Base-by-base conservation (phyloP, 1,140 invertebrate genomes). In the Drosophila nebulosa region DNA sequence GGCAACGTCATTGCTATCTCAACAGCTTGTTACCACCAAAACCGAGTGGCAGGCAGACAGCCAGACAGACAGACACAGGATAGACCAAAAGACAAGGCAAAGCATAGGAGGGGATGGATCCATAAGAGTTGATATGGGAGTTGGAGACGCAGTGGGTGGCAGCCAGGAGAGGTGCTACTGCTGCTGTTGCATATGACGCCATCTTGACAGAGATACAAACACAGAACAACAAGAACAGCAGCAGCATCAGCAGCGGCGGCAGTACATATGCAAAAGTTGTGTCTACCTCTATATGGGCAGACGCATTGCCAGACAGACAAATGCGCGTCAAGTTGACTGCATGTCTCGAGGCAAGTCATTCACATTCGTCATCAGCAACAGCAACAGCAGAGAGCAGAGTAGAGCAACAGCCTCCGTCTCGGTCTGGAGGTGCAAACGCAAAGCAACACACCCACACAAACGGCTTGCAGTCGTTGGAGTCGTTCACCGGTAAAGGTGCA, bases 261-360 rank as follows among this genome's bases (percentile, higher is more conserved):
- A 74, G 71, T 72, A 62, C 60, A 78, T 52, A 46, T 64, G 59
- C 57, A 70, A 69, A 79, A 60, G 36, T 67, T 65, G 62, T 65
- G 62, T 69, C 81, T 72, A 63, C 46, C 64, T 69, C 64, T 69
- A 46, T 72, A 75, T 74, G 69, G 78, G 80, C 79, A 86, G 83
- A 86, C 83, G 83, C 83, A 86, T 69, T 86, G 83, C 83, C 83
- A 86, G 83, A 88, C 83, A 86, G 83, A 88, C 83, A 86, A 88
- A 86, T 86, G 83, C 83, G 83, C 83, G 83, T 88, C 83, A 88
- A 86, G 83, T 88, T 88, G 83, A 88, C 83, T 88, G 78, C 83
- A 88, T 81, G 81, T 85, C 81, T 85, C 81, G 81, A 78, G 81
- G 83, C 83, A 88, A 86, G 83, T 86, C 83, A 86, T 86, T 86